These are phyloP conservation scores for Nasonia vitripennis DNA, from an alignment of 1,140 invertebrate species.

Conservation along the genomic window DNA sequence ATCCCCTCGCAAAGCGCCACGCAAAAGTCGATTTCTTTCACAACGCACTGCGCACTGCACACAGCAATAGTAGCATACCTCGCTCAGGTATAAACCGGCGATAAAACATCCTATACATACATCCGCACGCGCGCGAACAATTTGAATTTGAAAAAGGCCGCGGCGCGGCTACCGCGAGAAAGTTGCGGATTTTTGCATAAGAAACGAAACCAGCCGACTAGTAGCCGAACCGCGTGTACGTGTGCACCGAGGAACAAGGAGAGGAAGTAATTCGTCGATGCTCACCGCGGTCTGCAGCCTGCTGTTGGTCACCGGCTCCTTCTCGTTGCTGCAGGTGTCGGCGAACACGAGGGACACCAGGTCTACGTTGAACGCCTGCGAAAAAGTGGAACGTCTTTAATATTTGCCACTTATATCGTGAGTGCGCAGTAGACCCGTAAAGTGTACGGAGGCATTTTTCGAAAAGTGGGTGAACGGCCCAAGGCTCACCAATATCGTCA, in stretches of 20 bases:
- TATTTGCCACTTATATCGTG: not conserved
- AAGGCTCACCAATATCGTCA: slow-evolving; percentile 77
- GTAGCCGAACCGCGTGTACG: not conserved
- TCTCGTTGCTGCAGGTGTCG: slow-evolving; percentile 42
- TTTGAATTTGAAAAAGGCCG: not conserved
- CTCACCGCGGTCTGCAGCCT: slow-evolving; percentile 60
- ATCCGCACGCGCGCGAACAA: not conserved
- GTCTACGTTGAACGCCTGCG: slow-evolving; percentile 57
- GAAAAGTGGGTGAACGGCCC: not conserved
- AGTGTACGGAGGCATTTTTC: not conserved
- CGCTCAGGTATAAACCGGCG: not conserved
- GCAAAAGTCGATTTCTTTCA: not conserved
- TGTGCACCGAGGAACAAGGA: too few relatives aligned
- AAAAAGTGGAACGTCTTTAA: slow-evolving; percentile 33
- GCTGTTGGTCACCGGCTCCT: not conserved
- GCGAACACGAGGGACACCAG: slow-evolving; percentile 14
- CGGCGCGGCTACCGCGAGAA: not conserved
- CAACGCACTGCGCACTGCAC: not conserved
- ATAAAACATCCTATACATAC: not conserved
- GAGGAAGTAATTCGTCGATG: slow-evolving; percentile 16
- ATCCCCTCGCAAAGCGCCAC: not conserved
- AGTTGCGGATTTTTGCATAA: slow-evolving; percentile 33
- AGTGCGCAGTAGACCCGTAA: not conserved
- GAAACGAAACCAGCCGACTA: not conserved
- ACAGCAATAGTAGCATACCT: too few relatives aligned